These are phyloP conservation scores for Polyploca ridens DNA, from an alignment of 2,888 invertebrate genomes.

Conservation along the genomic window DNA sequence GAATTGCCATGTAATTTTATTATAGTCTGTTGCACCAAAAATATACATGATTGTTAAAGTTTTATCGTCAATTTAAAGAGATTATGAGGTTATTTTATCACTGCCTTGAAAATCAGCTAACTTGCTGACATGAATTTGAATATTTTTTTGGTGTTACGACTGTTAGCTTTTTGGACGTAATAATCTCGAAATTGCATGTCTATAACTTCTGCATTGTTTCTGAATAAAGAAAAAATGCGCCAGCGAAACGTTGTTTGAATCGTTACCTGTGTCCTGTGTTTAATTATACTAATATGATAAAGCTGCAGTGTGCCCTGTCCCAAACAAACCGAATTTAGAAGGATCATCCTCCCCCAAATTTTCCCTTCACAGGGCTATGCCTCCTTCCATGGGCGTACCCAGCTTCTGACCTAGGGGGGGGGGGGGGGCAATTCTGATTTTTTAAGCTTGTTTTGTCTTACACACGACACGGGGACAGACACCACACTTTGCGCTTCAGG, in stretches of 20 bases:
- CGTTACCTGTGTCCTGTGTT: neutral
- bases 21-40: slow-evolving; percentile 48
- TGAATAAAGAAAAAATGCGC: slow-evolving; percentile 72
- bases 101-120: neutral
- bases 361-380: no score
- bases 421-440: no score
- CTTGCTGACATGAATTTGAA: slow-evolving; percentile 18
- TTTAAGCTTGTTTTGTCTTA: no score
- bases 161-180: slow-evolving; percentile 52
- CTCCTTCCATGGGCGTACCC: no score
- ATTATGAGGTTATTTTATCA: neutral
- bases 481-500: no score
- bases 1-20: slow-evolving; percentile 36
- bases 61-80: slow-evolving; percentile 16
- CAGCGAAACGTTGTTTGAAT: slow-evolving; percentile 39
- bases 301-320: no score
- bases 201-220: slow-evolving; percentile 66
- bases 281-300: no score
- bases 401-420: no score
- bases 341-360: no score
- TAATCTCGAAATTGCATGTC: slow-evolving; percentile 66
- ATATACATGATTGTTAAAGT: slow-evolving; percentile 20
- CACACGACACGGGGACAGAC: no score
- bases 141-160: slow-evolving; percentile 47
- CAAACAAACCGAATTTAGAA: no score